Evolutionary conservation across 2,888 invertebrate species (phyloP).

Genomic region (Leptinotarsa juncta): DNA sequence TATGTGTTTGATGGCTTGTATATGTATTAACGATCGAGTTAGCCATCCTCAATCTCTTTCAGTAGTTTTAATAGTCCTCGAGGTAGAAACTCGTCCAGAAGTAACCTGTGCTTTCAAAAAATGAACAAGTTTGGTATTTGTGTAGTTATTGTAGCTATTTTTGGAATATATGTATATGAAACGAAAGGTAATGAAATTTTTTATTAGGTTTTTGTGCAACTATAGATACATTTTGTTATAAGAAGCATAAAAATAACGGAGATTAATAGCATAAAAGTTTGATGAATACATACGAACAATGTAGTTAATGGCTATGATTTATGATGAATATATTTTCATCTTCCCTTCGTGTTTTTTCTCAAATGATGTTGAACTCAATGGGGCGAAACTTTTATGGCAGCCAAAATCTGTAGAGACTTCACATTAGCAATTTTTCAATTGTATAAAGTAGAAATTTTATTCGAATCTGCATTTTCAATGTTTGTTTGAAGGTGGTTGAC

Average conservation of each 20-base stretch:
- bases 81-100: not conserved
- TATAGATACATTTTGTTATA: not conserved
- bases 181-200: not conserved
- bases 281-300: too few relatives aligned
- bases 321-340: too few relatives aligned
- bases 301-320: too few relatives aligned
- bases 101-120: not conserved
- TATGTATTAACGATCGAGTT: constrained; percentile 1
- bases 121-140: constrained; percentile 2
- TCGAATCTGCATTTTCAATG: too few relatives aligned
- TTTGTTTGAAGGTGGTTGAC: too few relatives aligned
- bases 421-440: too few relatives aligned
- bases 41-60: constrained; percentile 13
- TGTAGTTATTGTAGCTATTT: constrained; percentile 1
- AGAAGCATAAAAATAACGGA: not conserved
- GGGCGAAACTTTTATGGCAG: too few relatives aligned
- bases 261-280: too few relatives aligned
- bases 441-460: too few relatives aligned
- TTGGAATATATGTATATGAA: constrained; percentile 4
- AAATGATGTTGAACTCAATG: too few relatives aligned
- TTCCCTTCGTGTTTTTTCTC: too few relatives aligned
- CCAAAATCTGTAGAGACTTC: too few relatives aligned
- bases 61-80: not conserved
- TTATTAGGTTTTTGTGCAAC: not conserved
- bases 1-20: constrained; percentile 3